Evolutionary conservation across 2,797 vertebrate genomes (phyloP).

Genomic region (Argyrosomus regius): DNA sequence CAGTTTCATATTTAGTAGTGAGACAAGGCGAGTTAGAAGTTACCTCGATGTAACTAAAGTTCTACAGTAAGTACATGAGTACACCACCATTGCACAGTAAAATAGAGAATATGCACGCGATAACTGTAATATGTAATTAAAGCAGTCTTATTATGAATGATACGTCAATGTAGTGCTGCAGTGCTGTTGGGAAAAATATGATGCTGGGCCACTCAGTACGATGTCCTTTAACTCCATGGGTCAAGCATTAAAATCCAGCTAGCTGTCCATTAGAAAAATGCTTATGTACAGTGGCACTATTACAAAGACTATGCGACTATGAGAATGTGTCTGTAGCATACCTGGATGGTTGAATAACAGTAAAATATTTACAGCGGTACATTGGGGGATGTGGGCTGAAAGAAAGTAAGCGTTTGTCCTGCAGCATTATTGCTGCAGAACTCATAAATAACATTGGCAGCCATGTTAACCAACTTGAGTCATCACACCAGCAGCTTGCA

Average conservation of each 20-base stretch:
- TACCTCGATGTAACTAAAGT: neutral
- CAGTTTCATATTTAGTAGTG: neutral
- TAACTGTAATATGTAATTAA: neutral
- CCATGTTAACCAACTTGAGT: conserved; percentile 11
- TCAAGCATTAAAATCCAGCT: conserved; percentile 11
- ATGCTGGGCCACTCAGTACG: neutral
- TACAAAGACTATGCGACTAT: neutral
- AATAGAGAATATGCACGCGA: neutral
- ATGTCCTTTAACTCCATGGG: neutral
- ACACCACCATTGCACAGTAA: neutral
- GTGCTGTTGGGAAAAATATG: neutral
- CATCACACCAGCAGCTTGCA: conserved; percentile 7
- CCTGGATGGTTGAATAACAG: neutral
- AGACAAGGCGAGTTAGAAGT: neutral
- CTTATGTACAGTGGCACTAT: neutral
- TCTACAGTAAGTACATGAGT: neutral
- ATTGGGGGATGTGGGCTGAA: neutral
- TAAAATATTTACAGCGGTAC: neutral
- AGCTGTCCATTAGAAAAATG: conserved; percentile 2
- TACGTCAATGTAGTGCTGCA: neutral
- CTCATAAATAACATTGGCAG: neutral
- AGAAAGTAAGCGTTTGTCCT: neutral
- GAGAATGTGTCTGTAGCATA: neutral
- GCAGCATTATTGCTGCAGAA: neutral
- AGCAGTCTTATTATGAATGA: neutral